These are phyloP conservation scores for Epiblema foenella DNA, from an alignment of 2,888 invertebrate genomes.

Conservation along the genomic window DNA sequence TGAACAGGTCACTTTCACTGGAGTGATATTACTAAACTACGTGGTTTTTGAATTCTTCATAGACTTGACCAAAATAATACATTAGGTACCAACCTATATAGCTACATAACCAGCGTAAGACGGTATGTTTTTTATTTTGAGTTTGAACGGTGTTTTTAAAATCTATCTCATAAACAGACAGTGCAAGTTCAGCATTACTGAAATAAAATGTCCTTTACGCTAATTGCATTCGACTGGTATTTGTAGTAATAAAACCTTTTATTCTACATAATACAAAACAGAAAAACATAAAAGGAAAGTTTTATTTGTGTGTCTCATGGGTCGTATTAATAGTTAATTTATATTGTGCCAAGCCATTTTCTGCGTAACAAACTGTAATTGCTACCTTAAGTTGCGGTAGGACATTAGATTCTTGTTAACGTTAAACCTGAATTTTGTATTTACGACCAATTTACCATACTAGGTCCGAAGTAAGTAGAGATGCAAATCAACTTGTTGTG, in stretches of 20 bases:
- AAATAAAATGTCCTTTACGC: neutral
- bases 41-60: conserved; percentile 7
- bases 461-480: conserved; percentile 17
- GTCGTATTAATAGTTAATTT: neutral
- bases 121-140: no score
- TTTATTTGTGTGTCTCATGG: no score
- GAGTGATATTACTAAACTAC: conserved; percentile 3
- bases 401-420: conserved; percentile 25
- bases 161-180: neutral
- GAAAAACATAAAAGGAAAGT: no score
- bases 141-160: no score
- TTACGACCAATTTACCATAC: conserved; percentile 34
- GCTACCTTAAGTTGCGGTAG: conserved; percentile 13
- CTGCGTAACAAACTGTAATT: conserved; percentile 18
- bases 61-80: neutral
- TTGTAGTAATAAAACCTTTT: no score
- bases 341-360: conserved; percentile 6
- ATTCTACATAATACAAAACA: no score
- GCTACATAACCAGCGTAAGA: neutral
- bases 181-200: neutral
- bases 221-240: neutral
- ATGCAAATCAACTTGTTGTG: conserved; percentile 28
- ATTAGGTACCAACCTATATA: no score
- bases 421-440: conserved; percentile 31
- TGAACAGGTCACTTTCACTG: conserved; percentile 60